These are phyloP conservation scores for Thermophis baileyi DNA, from an alignment of 2,113 vertebrate species.

Conservation along the genomic window DNA sequence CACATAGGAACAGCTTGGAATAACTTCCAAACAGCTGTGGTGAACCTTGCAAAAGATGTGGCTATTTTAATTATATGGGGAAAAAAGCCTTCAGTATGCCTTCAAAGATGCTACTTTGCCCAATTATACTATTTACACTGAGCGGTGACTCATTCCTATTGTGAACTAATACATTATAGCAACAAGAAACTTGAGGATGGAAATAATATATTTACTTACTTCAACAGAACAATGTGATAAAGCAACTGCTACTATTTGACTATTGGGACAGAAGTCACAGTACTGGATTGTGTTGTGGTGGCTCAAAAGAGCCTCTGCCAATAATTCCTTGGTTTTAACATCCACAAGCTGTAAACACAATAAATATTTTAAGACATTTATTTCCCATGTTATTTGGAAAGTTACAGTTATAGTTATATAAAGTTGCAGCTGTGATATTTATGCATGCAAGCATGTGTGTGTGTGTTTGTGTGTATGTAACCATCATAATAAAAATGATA, in stretches of 20 bases:
- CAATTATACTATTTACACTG: not conserved
- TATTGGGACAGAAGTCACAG: slow-evolving; percentile 84
- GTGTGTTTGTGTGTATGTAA: not conserved
- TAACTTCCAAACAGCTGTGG: not conserved
- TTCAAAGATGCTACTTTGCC: not conserved
- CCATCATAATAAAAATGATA: not conserved
- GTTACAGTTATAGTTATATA: not conserved
- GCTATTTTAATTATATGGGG: not conserved
- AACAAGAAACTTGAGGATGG: not conserved
- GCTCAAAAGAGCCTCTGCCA: slow-evolving; percentile 77
- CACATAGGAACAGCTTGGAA: not conserved
- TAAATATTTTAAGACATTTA: not conserved
- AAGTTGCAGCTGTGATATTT: not conserved
- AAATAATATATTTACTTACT: slow-evolving; percentile 69
- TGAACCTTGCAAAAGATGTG: not conserved
- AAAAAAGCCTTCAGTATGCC: not conserved
- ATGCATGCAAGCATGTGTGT: not conserved
- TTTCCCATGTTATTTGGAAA: not conserved
- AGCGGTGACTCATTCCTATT: not conserved
- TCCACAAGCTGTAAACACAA: slow-evolving; percentile 81
- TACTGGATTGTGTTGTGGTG: slow-evolving; percentile 85
- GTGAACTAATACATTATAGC: not conserved
- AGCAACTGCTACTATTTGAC: slow-evolving; percentile 83
- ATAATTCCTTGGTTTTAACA: slow-evolving; percentile 65
- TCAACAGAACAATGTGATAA: slow-evolving; percentile 91